Percentiles rank a stretch among this genome's conserved stretches.
phyloP scores from a whole-genome alignment of 2,113 vertebrate species.

The Microcebus tavaratra region DNA sequence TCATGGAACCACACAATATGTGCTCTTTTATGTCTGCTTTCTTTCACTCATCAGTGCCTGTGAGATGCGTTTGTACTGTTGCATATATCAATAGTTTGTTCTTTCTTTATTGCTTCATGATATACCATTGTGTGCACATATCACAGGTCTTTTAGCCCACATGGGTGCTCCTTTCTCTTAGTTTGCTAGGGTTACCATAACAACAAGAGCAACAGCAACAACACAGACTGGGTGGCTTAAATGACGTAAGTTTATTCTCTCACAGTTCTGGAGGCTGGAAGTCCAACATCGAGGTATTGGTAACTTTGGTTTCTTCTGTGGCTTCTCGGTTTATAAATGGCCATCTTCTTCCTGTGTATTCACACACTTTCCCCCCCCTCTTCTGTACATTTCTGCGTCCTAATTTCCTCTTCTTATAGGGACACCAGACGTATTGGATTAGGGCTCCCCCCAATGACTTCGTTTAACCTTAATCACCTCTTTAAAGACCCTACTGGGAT shows the following conservation, averaged over 20 bases:
- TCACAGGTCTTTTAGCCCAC: not conserved
- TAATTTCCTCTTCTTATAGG: not conserved
- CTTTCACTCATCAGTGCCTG: not conserved
- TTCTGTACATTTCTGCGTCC: not conserved
- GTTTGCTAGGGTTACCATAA: not conserved
- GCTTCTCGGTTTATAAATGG: not conserved
- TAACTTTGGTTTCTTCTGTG: not conserved
- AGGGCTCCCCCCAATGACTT: not conserved
- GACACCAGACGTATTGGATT: no score
- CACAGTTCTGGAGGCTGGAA: not conserved
- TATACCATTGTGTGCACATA: not conserved
- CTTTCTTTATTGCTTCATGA: not conserved
- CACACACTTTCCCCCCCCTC: accelerated
- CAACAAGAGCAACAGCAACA: no score
- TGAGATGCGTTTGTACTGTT: not conserved
- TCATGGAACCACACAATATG: not conserved
- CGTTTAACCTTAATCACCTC: not conserved
- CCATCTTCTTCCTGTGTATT: not conserved
- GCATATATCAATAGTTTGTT: accelerated
- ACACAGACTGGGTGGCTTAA: not conserved
- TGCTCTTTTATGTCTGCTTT: not conserved
- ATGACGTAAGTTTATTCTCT: not conserved
- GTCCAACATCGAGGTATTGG: not conserved
- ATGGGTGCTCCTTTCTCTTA: not conserved
- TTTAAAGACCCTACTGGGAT: not conserved